phyloP scores from a whole-genome alignment of 2,888 invertebrate genomes.

The Rhagium mordax region DNA sequence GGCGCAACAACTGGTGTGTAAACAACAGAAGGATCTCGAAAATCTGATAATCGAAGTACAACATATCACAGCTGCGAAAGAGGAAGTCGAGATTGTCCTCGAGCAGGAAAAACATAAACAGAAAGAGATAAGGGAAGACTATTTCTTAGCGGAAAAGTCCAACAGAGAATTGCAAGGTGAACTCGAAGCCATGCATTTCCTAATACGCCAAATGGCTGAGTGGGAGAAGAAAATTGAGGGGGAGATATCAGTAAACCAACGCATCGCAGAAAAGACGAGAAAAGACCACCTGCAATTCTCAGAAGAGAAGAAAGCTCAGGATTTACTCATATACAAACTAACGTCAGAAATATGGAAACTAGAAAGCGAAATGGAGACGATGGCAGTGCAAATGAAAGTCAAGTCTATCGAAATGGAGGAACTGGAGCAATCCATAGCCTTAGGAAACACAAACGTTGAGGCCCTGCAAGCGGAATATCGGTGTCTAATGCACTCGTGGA shows the following conservation, averaged over 20 bases:
- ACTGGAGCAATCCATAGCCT: constrained; percentile 75
- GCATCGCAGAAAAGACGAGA: constrained; percentile 77
- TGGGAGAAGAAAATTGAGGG: constrained; percentile 79
- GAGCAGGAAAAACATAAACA: constrained; percentile 70
- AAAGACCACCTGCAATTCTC: constrained; percentile 73
- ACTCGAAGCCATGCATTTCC: constrained; percentile 73
- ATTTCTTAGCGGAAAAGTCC: constrained; percentile 61
- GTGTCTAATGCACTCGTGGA: constrained; percentile 82
- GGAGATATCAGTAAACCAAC: constrained; percentile 76
- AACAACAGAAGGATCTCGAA: constrained; percentile 73
- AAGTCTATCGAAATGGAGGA: constrained; percentile 77
- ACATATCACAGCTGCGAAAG: constrained; percentile 71
- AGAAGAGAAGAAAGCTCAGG: constrained; percentile 75
- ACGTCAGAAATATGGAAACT: constrained; percentile 81
- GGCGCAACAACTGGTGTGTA: constrained; percentile 75
- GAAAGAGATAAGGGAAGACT: constrained; percentile 70
- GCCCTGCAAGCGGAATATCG: constrained; percentile 80
- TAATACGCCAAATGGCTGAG: constrained; percentile 74
- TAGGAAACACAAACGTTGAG: constrained; percentile 83
- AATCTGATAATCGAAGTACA: constrained; percentile 73
- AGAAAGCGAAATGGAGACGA: constrained; percentile 77
- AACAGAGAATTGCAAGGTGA: constrained; percentile 75
- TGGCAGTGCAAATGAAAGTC: constrained; percentile 77
- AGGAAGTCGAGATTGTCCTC: constrained; percentile 72
- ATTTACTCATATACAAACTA: constrained; percentile 74